Base-by-base conservation (phyloP, 1,140 invertebrate genomes). In the Temnothorax nylanderi region DNA sequence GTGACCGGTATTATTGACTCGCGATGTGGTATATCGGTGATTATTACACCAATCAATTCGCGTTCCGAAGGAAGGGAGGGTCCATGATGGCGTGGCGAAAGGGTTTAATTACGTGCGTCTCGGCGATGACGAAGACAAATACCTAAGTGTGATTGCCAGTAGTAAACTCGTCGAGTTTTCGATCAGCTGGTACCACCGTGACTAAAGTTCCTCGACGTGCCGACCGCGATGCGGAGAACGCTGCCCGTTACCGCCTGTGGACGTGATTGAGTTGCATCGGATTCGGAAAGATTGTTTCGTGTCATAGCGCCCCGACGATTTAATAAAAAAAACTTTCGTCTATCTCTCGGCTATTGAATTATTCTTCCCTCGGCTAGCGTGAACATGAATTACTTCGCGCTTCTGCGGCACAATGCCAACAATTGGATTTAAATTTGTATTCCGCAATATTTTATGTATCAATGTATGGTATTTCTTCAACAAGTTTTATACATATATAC, bases 51-150 rank as follows among this genome's bases (percentile, higher is more conserved):
- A 85, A 78, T 64, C 75, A 80, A 76, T 78, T 85, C 75, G 34
- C 34, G 75, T 80, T 6, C 32, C 47, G 21, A 21, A 47, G 32
- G 26, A 51, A 44, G 54, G 58, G 26, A 44, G 47, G 64, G 41
- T 37, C 18, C 13, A 26, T 47, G 49, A 56, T 71, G 56, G 85
- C 85, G 85, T 86, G 76, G 32, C 85, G 85, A 86, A 86, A 86
- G 77, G 85, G 64, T 86, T 85, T 86, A 86, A 86, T 86, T 86
- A 86, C 85, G 64, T 26, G 51, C 64, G 60, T 86, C 85, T 81
- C 49, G 54, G 51, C 64, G 85, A 86, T 86, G 85, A 86, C 85
- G 74, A 86, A 80, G 85, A 81, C 76, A 80, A 80, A 86, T 80
- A 80, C 75, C 75, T 69, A 78, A 65, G 72, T 85, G 74, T 67